Conservation (phyloP, 2,797 vertebrate genomes). For the Thalassophryne amazonica region DNA sequence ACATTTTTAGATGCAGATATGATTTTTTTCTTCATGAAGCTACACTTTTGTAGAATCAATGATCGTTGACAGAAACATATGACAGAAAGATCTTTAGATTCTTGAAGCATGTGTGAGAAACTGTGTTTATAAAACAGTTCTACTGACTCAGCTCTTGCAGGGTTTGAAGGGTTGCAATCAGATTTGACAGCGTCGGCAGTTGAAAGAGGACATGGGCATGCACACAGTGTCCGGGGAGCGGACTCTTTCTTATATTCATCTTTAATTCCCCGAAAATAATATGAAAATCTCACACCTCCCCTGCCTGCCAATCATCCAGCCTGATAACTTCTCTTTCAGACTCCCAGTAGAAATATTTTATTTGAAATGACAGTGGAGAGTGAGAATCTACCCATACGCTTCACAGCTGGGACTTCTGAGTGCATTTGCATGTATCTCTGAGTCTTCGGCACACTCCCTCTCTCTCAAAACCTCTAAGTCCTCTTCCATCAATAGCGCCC, state of each 20-base stretch:
- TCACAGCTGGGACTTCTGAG: not conserved
- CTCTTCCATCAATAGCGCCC: constrained; percentile 30
- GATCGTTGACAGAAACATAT: too few relatives aligned
- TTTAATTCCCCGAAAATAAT: constrained; percentile 55
- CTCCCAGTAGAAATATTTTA: constrained; percentile 25
- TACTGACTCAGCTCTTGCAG: constrained; percentile 31
- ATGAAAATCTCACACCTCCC: constrained; percentile 41
- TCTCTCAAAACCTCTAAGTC: constrained; percentile 17
- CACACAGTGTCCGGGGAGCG: constrained; percentile 16
- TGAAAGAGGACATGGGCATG: not conserved
- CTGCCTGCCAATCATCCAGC: constrained; percentile 52
- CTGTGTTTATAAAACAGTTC: constrained; percentile 44
- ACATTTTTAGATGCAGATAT: too few relatives aligned
- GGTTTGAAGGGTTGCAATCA: constrained; percentile 35
- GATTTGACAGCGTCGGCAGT: constrained; percentile 30
- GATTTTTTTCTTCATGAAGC: too few relatives aligned
- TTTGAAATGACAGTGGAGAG: constrained; percentile 24
- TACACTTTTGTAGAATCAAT: too few relatives aligned
- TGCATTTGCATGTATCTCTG: not conserved
- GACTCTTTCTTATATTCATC: constrained; percentile 36
- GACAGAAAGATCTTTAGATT: too few relatives aligned
- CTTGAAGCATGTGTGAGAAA: not conserved
- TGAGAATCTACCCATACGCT: not conserved
- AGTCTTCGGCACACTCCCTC: constrained; percentile 18
- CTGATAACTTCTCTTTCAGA: constrained; percentile 46